A percentile compares a stretch with the other conserved stretches of the same genome.
phyloP scores from a whole-genome alignment of 1,140 invertebrate genomes.

The Alviniconcha marisindica region DNA sequence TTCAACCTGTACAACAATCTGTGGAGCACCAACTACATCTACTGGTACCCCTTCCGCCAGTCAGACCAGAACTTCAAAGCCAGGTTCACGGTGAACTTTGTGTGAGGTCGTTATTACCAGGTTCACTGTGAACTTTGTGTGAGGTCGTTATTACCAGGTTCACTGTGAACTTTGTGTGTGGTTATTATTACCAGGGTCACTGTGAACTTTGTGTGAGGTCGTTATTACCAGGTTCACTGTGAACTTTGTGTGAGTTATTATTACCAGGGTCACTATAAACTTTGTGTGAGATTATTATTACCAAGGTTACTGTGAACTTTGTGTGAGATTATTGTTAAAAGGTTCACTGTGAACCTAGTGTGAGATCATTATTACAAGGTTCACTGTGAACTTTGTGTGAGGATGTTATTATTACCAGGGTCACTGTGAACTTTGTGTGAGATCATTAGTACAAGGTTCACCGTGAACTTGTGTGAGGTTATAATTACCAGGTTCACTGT shows the following conservation, averaged over 20 bases:
- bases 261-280: background rate
- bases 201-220: background rate
- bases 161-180: background rate
- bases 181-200: background rate
- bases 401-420: too few relatives aligned
- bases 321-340: constrained; percentile 8
- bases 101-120: constrained; percentile 5
- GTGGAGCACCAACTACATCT: constrained; percentile 73
- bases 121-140: too few relatives aligned
- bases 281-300: too few relatives aligned
- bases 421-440: too few relatives aligned
- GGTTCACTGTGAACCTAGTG: too few relatives aligned
- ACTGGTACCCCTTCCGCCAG: constrained; percentile 67
- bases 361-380: too few relatives aligned
- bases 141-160: too few relatives aligned
- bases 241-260: background rate
- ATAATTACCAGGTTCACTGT: too few relatives aligned
- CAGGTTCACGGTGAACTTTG: constrained; percentile 53
- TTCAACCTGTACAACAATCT: constrained; percentile 73
- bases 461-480: too few relatives aligned
- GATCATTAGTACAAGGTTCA: too few relatives aligned
- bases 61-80: constrained; percentile 61
- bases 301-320: constrained; percentile 54
- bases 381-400: background rate
- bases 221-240: background rate